Evolutionary conservation across 2,113 vertebrate species (phyloP), one percentile per base, ranked within the genome.

Genomic region (Sander lucioperca): DNA sequence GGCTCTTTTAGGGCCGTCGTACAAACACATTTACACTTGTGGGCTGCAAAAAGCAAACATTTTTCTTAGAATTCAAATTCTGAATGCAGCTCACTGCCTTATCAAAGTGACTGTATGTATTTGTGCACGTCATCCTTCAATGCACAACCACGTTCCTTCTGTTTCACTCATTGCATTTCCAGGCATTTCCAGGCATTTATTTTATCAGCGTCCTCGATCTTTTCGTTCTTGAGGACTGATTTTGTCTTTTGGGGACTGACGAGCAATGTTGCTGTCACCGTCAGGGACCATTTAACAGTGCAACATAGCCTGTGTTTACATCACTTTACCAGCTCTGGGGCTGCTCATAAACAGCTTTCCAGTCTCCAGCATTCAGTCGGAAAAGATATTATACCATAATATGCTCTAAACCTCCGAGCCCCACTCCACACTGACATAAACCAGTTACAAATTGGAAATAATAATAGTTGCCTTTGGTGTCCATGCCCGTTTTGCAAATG

Each of bases 221-320:
- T 62, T 77, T 79, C 69, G 19, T 77, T 86, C 73, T 75, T 16
- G 43, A 54, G 81, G 33, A 45, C 43, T 21, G 61, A 39, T 79
- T 80, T 70, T 63, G 62, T 65, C 70, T 79, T 65, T 79, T 74
- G 56, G 77, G 76, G 65, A 78, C 79, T 70, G 79, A 85, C 10
- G 23, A 48, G 61, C 69, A 57, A 27, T 56, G 56, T 16, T 45
- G 39, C 53, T 65, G 76, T 86, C 69, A 74, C 54, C 58, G 63
- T 90, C 86, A 89, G 78, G 83, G 82, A 86, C 80, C 88, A 90
- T 90, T 90, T 87, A 80, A 82, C 79, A 57, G 61, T 39, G 69
- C 51, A 76, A 23, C 72, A 71, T 69, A 64, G 83, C 36, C 65
- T 54, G 33, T 70, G 67, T 80, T 86, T 77, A 62, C 54, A 79